These are phyloP conservation scores for Glossophaga mutica DNA, from an alignment of 2,797 vertebrate genomes.

Conservation along the genomic window DNA sequence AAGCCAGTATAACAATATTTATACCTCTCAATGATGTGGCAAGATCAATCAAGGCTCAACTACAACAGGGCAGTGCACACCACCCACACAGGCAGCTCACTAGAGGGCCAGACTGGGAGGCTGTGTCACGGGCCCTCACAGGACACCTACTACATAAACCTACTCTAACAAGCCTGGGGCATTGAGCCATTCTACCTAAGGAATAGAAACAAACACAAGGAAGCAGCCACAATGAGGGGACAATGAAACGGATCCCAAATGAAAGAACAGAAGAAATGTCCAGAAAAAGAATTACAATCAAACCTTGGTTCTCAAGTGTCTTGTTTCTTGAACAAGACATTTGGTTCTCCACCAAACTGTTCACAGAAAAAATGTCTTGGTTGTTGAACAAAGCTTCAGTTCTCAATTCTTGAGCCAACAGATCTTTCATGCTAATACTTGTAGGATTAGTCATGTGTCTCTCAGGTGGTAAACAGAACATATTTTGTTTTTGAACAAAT, in stretches of 20 bases:
- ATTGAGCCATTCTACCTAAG: not conserved
- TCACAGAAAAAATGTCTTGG: not conserved
- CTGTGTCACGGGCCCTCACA: not conserved
- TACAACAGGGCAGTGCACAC: too few species aligned
- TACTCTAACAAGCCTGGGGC: not conserved
- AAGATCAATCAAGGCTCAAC: not conserved
- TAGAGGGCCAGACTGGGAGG: too few species aligned
- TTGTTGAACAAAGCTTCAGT: not conserved
- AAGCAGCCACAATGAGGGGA: not conserved
- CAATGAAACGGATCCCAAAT: not conserved
- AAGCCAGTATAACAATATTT: not conserved
- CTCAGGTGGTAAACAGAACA: not conserved
- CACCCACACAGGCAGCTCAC: too few species aligned
- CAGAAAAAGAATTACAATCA: not conserved
- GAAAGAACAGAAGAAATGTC: not conserved
- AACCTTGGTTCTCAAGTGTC: not conserved
- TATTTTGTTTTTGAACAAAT: not conserved
- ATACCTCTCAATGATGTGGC: not conserved
- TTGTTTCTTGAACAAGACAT: not conserved
- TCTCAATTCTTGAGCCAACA: not conserved
- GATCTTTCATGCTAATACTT: not conserved
- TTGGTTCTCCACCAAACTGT: not conserved
- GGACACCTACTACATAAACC: not conserved
- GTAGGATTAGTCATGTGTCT: not conserved
- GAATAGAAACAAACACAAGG: not conserved